Percentiles rank a stretch among this genome's conserved stretches.
These are phyloP conservation scores for Leptinotarsa defecta DNA, from an alignment of 1,140 invertebrate species.

Conservation along the genomic window DNA sequence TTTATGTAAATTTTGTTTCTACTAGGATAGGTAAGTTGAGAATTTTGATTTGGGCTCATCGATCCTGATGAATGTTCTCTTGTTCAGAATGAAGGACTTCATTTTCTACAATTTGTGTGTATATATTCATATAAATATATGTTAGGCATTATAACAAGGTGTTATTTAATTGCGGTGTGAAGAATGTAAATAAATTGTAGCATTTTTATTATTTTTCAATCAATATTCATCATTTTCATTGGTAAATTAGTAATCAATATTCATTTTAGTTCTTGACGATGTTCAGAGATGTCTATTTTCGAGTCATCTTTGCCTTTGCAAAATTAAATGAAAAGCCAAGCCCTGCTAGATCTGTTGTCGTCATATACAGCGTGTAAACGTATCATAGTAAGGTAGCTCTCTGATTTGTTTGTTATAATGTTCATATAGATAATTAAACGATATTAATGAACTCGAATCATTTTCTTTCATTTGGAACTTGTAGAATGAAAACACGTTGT, in stretches of 20 bases:
- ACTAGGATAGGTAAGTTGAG: slow-evolving; percentile 26
- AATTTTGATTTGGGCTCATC: background rate
- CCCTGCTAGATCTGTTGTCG: slow-evolving; percentile 49
- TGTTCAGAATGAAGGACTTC: slow-evolving; percentile 34
- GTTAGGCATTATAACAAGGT: slow-evolving; percentile 38
- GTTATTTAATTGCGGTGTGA: slow-evolving; percentile 43
- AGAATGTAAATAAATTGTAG: slow-evolving; percentile 53
- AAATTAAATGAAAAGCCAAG: slow-evolving; percentile 19
- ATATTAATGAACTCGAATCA: slow-evolving; percentile 35
- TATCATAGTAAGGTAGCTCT: slow-evolving; percentile 53
- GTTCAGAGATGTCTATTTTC: slow-evolving; percentile 23
- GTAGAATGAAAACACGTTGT: too few species aligned
- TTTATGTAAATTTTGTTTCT: slow-evolving; percentile 25
- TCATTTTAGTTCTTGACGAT: slow-evolving; percentile 42
- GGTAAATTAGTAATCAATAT: slow-evolving; percentile 48
- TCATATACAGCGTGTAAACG: slow-evolving; percentile 50
- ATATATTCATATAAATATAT: slow-evolving; percentile 37
- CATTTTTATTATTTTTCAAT: slow-evolving; percentile 47
- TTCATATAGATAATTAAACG: slow-evolving; percentile 54
- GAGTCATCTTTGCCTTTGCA: slow-evolving; percentile 44
- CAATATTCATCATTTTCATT: slow-evolving; percentile 42
- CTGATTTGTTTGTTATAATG: slow-evolving; percentile 53
- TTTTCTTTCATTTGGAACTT: too few species aligned
- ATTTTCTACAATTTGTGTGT: slow-evolving; percentile 48
- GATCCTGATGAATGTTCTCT: background rate